A percentile compares a stretch with the other conserved stretches of the same genome.
These are phyloP conservation scores for Cololabis saira DNA, from an alignment of 2,113 vertebrate species.

Conservation along the genomic window DNA sequence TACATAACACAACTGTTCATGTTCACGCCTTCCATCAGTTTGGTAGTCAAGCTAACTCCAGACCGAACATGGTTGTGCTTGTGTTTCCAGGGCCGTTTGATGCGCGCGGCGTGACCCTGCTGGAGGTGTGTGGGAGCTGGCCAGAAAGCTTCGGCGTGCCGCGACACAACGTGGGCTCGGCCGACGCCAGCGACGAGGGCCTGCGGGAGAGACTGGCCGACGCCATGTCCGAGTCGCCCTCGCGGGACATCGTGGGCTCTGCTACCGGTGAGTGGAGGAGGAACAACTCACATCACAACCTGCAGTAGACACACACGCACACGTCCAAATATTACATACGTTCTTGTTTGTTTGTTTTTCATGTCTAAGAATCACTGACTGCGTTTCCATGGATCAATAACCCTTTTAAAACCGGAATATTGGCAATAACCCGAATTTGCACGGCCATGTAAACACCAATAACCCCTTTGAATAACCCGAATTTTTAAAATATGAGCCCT, in stretches of 20 bases:
- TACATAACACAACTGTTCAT: not conserved
- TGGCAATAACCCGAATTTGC: no score
- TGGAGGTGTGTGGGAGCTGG: constrained; percentile 98
- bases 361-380: no score
- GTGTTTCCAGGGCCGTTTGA: constrained; percentile 87
- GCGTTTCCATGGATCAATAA: no score
- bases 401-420: no score
- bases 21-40: not conserved
- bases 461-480: no score
- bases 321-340: not conserved
- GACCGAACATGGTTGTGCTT: not conserved
- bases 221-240: constrained; percentile 96
- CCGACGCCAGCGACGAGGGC: constrained; percentile 92
- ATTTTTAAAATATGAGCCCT: no score
- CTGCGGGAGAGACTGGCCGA: constrained; percentile 94
- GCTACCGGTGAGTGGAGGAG: constrained; percentile 89
- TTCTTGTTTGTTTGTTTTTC: not conserved
- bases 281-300: not conserved
- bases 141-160: constrained; percentile 95
- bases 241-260: constrained; percentile 92
- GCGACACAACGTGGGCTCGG: constrained; percentile 88
- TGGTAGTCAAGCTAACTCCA: not conserved
- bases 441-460: no score
- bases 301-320: not conserved
- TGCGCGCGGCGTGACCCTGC: constrained; percentile 90